Conservation (phyloP, 2,113 vertebrate species). For the Aplodontia rufa region DNA sequence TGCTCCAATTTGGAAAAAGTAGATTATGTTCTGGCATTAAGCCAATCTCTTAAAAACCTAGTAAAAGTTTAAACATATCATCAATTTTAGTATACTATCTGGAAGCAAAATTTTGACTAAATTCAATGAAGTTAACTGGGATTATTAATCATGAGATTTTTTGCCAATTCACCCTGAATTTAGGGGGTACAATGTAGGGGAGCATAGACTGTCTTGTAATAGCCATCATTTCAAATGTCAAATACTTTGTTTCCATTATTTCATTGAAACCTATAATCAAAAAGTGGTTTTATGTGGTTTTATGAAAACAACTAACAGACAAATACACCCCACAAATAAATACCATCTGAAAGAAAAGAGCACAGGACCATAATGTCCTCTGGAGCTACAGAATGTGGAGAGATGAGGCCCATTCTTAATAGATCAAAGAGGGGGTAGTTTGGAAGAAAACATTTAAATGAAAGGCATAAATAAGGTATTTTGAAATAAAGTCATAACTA, state of each 20-base stretch:
- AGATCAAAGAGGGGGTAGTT: constrained; percentile 45
- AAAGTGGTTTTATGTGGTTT: constrained; percentile 49
- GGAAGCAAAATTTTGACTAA: constrained; percentile 64
- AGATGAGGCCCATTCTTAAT: constrained; percentile 1
- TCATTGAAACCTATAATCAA: constrained; percentile 56
- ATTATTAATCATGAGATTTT: constrained; percentile 63
- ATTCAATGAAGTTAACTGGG: constrained; percentile 61
- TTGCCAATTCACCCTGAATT: constrained; percentile 57
- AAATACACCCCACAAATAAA: constrained; percentile 42
- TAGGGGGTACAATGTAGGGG: neutral
- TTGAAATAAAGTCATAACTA: constrained; percentile 67
- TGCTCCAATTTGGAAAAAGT: constrained; percentile 29
- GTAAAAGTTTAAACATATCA: constrained; percentile 49
- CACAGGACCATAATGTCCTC: neutral
- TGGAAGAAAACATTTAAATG: constrained; percentile 57
- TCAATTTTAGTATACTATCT: constrained; percentile 30
- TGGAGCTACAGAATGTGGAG: constrained; percentile 8
- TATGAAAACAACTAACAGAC: constrained; percentile 51
- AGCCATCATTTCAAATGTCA: constrained; percentile 30
- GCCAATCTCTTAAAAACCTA: constrained; percentile 37
- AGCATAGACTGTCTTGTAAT: neutral
- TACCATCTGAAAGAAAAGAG: constrained; percentile 64
- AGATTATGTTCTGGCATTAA: neutral
- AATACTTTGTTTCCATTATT: constrained; percentile 54
- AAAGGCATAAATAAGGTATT: constrained; percentile 52